Evolutionary conservation across 2,113 vertebrate genomes (phyloP).

Genomic region (Mormoops blainvillei): DNA sequence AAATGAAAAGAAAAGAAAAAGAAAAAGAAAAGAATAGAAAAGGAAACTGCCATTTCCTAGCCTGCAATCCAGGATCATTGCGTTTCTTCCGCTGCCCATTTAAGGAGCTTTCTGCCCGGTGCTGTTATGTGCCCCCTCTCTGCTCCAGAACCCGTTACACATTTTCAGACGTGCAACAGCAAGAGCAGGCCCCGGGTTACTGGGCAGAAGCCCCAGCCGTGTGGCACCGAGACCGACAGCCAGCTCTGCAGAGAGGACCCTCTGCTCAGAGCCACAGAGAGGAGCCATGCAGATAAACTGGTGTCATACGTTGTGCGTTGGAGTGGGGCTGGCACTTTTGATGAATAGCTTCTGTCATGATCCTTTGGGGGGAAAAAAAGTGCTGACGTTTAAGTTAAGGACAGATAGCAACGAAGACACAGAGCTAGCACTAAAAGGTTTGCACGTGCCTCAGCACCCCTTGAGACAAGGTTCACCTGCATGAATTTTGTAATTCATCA

Average conservation of each 20-base stretch:
- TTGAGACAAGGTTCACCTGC: accelerated
- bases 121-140: accelerated
- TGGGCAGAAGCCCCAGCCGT: accelerated
- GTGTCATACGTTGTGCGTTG: background rate
- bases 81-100: background rate
- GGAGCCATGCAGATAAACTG: no score
- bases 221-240: background rate
- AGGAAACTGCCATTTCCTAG: background rate
- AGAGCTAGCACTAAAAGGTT: background rate
- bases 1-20: no score
- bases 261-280: background rate
- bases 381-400: background rate
- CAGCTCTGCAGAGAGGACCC: background rate
- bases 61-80: background rate
- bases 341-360: background rate
- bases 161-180: background rate
- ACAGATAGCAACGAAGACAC: background rate
- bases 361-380: background rate
- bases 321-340: no score
- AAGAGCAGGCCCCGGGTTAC: background rate
- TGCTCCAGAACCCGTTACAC: background rate
- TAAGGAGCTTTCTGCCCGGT: accelerated
- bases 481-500: background rate
- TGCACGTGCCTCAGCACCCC: accelerated
- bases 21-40: background rate